These are phyloP conservation scores for Galeruca laticollis DNA, from an alignment of 2,888 invertebrate species.

Conservation along the genomic window DNA sequence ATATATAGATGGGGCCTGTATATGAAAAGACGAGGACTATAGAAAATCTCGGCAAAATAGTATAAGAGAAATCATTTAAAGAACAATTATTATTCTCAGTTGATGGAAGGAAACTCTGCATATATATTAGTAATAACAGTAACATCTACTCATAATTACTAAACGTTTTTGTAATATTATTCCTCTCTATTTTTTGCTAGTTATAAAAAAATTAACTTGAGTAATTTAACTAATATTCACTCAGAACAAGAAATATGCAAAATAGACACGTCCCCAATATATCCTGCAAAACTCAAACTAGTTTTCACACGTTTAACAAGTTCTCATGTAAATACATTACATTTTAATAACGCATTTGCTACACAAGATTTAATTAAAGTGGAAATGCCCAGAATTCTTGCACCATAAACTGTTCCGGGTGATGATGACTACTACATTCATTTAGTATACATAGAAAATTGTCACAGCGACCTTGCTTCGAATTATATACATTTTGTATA, in stretches of 20 bases:
- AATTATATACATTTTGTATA: neutral
- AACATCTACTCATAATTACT: too few species aligned
- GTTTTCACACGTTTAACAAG: slow-evolving; percentile 38
- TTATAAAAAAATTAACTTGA: neutral
- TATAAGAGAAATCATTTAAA: too few species aligned
- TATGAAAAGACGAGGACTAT: too few species aligned
- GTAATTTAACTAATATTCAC: slow-evolving; percentile 11
- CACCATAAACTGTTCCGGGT: neutral
- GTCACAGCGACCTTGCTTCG: neutral
- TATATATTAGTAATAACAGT: too few species aligned
- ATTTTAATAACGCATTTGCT: slow-evolving; percentile 38
- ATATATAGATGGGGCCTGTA: too few species aligned
- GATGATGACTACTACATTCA: slow-evolving; percentile 7
- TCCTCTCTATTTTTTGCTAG: neutral
- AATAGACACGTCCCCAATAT: slow-evolving; percentile 11
- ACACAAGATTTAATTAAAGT: slow-evolving; percentile 37
- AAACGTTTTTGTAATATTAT: too few species aligned
- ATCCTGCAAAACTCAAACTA: slow-evolving; percentile 22
- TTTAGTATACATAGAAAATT: slow-evolving; percentile 13
- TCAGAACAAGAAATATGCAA: slow-evolving; percentile 9
- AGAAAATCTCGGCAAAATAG: too few species aligned
- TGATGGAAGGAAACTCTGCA: too few species aligned
- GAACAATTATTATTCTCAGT: too few species aligned
- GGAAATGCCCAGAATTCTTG: slow-evolving; percentile 24
- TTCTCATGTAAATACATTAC: slow-evolving; percentile 39